Conservation (phyloP, 2,888 invertebrate genomes). For the Hipparchia sbordonii region DNA sequence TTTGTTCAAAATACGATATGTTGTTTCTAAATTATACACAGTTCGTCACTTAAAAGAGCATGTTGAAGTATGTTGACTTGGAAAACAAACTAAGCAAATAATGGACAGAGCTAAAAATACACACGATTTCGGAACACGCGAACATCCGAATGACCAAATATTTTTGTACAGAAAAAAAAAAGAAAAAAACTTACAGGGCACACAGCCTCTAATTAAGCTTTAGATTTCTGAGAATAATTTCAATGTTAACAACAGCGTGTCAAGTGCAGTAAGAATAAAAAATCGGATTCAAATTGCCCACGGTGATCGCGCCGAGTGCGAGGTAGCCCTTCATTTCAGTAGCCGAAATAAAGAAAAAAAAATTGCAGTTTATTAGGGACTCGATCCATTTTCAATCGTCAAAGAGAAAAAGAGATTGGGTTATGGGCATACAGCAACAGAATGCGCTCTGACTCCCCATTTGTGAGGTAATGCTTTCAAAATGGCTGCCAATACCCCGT, state of each 20-base stretch:
- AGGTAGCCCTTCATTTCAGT: conserved; percentile 65
- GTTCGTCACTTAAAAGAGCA: conserved; percentile 43
- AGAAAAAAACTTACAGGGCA: conserved; percentile 38
- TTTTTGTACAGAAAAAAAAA: conserved; percentile 30
- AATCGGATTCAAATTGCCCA: conserved; percentile 62
- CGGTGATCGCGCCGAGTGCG: conserved; percentile 60
- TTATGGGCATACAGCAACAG: conserved; percentile 41
- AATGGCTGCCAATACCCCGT: conserved; percentile 56
- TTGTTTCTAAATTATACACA: conserved; percentile 37
- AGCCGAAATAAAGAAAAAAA: conserved; percentile 57
- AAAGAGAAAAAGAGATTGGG: conserved; percentile 46
- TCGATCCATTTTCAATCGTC: conserved; percentile 56
- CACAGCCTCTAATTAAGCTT: conserved; percentile 47
- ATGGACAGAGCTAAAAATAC: conserved; percentile 42
- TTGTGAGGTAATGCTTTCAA: conserved; percentile 53
- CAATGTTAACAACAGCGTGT: conserved; percentile 51
- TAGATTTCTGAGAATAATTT: conserved; percentile 55
- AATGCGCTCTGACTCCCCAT: conserved; percentile 40
- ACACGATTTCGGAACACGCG: conserved; percentile 38
- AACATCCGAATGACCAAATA: conserved; percentile 29
- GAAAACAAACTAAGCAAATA: conserved; percentile 47
- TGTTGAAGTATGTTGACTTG: conserved; percentile 44
- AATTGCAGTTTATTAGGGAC: conserved; percentile 55
- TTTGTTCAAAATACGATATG: conserved; percentile 4
- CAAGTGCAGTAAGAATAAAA: conserved; percentile 54